phyloP scores from a whole-genome alignment of 2,113 vertebrate genomes.

The Asarcornis scutulata region DNA sequence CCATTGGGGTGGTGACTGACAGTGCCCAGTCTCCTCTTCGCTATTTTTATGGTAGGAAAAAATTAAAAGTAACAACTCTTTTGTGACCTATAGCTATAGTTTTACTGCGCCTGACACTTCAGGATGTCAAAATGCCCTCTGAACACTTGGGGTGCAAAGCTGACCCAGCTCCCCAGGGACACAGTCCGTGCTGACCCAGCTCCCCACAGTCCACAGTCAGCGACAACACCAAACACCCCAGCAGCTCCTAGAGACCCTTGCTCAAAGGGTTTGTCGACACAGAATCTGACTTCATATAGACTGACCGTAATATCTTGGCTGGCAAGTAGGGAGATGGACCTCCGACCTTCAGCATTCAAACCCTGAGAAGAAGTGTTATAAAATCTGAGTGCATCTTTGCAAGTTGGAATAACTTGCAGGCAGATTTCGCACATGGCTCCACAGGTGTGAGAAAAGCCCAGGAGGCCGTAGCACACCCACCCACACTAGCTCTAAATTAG shows the following conservation, averaged over 20 bases:
- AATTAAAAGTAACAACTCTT: background rate
- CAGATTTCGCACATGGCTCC: background rate
- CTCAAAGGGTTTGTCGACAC: fast-evolving
- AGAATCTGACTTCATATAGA: fast-evolving
- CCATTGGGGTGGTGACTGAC: background rate
- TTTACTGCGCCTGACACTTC: background rate
- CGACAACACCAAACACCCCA: background rate
- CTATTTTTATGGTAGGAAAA: background rate
- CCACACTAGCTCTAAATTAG: background rate
- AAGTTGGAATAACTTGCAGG: background rate
- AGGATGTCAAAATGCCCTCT: background rate
- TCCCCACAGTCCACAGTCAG: background rate
- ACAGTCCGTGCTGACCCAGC: background rate
- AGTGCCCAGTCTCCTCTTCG: background rate
- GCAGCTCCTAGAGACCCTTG: background rate
- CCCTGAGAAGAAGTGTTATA: background rate
- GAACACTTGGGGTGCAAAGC: fast-evolving
- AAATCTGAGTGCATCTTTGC: background rate
- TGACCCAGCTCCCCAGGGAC: background rate
- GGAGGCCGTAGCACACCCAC: background rate
- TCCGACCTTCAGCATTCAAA: background rate
- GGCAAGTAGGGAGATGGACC: background rate
- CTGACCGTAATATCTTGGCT: background rate
- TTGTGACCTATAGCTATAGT: background rate
- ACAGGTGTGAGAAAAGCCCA: background rate